Evolutionary conservation across 2,797 vertebrate genomes (phyloP).

Genomic region (Anableps anableps): DNA sequence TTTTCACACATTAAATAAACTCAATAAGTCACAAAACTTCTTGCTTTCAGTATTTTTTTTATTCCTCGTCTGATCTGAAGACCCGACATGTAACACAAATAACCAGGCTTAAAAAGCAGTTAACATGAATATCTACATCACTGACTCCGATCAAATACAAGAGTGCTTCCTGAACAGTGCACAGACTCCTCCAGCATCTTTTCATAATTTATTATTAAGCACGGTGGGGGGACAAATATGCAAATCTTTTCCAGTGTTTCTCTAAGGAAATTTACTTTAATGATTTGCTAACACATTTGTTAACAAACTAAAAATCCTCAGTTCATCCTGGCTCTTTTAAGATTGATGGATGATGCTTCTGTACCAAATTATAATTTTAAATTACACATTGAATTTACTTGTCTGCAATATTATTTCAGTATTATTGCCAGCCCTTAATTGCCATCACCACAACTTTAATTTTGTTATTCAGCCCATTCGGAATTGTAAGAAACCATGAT

Average conservation of each 20-base stretch:
- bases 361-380: not conserved
- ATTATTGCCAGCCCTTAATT: not conserved
- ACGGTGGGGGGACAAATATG: not conserved
- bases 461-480: not conserved
- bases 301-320: not conserved
- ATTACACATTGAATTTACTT: not conserved
- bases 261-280: constrained; percentile 7
- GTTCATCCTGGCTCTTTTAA: not conserved
- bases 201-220: not conserved
- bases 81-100: not conserved
- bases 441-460: not conserved
- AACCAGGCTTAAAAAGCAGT: not conserved
- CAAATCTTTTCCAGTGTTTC: not conserved
- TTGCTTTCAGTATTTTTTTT: not conserved
- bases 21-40: not conserved
- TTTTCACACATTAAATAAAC: not conserved
- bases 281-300: constrained; percentile 5
- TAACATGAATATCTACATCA: not conserved
- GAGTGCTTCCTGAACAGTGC: constrained; percentile 2
- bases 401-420: not conserved
- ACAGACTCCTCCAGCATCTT: not conserved
- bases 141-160: not conserved
- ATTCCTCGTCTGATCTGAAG: not conserved
- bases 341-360: not conserved
- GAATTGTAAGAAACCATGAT: not conserved